Percentiles rank a stretch among this genome's conserved stretches.
These are phyloP conservation scores for Phaetusa simplex DNA, from an alignment of 2,113 vertebrate species.

Conservation along the genomic window DNA sequence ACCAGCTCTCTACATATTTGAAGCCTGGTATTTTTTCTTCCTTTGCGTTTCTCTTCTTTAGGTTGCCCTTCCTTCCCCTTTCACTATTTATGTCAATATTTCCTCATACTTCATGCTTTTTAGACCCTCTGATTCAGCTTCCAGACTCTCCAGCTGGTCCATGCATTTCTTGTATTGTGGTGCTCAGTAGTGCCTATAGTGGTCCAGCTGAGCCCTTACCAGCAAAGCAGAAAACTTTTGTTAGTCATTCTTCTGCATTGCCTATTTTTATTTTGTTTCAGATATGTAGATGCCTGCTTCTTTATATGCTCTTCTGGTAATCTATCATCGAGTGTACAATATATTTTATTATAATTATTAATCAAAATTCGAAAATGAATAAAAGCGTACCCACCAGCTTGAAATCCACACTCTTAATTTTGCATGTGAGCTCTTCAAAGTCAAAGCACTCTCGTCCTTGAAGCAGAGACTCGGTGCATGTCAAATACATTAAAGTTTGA, in stretches of 20 bases:
- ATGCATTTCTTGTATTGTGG: background rate
- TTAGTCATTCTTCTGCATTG: background rate
- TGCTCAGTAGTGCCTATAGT: background rate
- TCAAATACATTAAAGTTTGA: background rate
- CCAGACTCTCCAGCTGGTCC: background rate
- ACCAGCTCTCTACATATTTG: background rate
- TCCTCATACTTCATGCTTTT: background rate
- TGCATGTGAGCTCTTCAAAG: background rate
- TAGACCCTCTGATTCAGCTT: background rate
- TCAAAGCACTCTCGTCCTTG: accelerated
- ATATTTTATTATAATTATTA: background rate
- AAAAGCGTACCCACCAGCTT: background rate
- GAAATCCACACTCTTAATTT: background rate
- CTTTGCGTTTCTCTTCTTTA: background rate
- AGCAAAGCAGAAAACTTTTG: background rate
- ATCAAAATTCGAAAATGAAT: background rate
- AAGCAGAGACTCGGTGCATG: background rate
- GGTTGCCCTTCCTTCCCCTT: background rate
- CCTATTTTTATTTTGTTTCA: background rate
- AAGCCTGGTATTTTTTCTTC: background rate
- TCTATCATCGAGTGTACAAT: background rate
- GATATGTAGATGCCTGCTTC: background rate
- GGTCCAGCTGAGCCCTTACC: background rate
- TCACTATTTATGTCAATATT: background rate
- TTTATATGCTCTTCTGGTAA: background rate